Evolutionary conservation across 2,888 invertebrate species (phyloP), one percentile per base, ranked within the genome.

Genomic region (Aquatica leii): DNA sequence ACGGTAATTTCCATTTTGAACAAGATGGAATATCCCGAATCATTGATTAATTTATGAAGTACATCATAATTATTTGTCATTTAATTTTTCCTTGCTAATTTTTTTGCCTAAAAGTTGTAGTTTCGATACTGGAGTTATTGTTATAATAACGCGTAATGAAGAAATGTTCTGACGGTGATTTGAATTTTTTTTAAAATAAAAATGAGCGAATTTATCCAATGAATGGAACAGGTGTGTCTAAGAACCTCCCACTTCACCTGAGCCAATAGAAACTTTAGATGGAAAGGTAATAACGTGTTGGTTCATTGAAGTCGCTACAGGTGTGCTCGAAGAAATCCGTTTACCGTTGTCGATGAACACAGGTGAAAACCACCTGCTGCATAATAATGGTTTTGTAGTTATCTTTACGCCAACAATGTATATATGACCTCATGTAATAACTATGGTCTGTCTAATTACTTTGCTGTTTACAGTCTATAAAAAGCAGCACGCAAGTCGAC

Each of bases 391-490:
- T 12, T 18, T 31, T 50, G 51, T 12, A 24, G 49, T 50, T 34
- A 31, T 53, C 56, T 50, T 49, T 41, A 20, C 57, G 49, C 35
- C 49, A 49, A 40, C 40, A 64, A 61, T 65, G 62, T 62, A 57
- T 58, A 64, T 59, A 68, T 70, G 70, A 70, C 66, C 64, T 70
- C 69, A 70, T 64, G 56, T 55, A 56, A 61, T 48, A 70, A 60
- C 58, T 63, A 58, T 65, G 64, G 58, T 65, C 61, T 41, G 53
- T 57, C 53, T 67, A 68, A 66, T 68, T 71, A 62, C 60, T 72
- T 66, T 62, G 70, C 67, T 71, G 70, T 71, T 71, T 71, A 70
- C 68, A 67, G 70, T 69, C 69, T 69, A 73, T 72, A 72, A 71
- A 70, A 66, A 67, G 69, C 68, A 62, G 66, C 67, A 71, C 72